Evolutionary conservation across 2,113 vertebrate genomes (phyloP).

Genomic region (Colossoma macropomum): DNA sequence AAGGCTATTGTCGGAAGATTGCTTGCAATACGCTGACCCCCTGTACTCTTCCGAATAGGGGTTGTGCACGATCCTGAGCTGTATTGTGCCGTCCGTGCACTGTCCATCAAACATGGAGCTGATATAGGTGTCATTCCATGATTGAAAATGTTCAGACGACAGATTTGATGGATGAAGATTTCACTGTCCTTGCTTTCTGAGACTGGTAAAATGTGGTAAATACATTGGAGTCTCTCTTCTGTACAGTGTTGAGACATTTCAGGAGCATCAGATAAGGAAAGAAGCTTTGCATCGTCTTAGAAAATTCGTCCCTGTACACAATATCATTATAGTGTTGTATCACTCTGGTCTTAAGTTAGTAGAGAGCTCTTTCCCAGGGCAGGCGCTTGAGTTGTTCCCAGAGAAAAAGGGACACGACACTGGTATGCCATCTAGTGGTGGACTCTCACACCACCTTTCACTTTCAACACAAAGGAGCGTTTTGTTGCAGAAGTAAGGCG

Average conservation of each 20-base stretch:
- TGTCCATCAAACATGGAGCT: slow-evolving; percentile 8
- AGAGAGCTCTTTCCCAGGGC: slow-evolving; percentile 39
- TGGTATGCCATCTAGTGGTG: slow-evolving; percentile 58
- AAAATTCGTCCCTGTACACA: slow-evolving; percentile 12
- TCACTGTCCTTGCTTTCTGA: slow-evolving; percentile 13
- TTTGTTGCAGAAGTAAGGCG: slow-evolving; percentile 39
- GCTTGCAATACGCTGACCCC: slow-evolving; percentile 7
- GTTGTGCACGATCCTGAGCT: neutral
- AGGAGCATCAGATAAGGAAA: neutral
- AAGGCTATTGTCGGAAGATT: slow-evolving; percentile 26
- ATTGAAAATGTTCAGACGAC: neutral
- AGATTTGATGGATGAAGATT: slow-evolving; percentile 22
- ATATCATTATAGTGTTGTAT: neutral
- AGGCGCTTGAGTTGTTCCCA: slow-evolving; percentile 25
- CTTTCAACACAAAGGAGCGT: slow-evolving; percentile 19
- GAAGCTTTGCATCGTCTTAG: slow-evolving; percentile 9
- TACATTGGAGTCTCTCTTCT: neutral
- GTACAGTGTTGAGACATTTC: slow-evolving; percentile 7
- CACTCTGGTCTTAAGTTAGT: slow-evolving; percentile 16
- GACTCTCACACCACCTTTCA: slow-evolving; percentile 4
- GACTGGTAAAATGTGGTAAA: neutral
- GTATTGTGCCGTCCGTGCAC: neutral
- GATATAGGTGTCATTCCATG: neutral
- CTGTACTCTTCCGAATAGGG: neutral
- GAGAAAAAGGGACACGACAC: slow-evolving; percentile 39